These are phyloP conservation scores for Acheta domesticus DNA, from an alignment of 2,888 invertebrate species.

Conservation along the genomic window DNA sequence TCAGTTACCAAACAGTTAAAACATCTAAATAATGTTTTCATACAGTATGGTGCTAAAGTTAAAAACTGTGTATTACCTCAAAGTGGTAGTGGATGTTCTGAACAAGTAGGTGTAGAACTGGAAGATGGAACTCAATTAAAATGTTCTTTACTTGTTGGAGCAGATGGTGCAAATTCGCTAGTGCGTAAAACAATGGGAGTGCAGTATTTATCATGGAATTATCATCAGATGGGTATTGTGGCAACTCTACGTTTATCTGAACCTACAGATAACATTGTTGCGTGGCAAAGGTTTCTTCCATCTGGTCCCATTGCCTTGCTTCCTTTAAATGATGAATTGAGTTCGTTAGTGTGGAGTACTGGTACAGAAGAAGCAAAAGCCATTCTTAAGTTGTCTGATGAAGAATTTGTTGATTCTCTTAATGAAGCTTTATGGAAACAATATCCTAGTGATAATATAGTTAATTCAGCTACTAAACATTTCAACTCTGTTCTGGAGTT, in stretches of 20 bases:
- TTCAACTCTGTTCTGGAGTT: constrained; percentile 55
- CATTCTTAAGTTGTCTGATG: constrained; percentile 64
- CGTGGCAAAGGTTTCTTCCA: constrained; percentile 95
- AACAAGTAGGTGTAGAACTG: constrained; percentile 52
- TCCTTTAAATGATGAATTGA: constrained; percentile 68
- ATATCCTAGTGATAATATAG: constrained; percentile 53
- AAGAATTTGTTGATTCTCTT: constrained; percentile 81
- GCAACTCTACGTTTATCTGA: constrained; percentile 81
- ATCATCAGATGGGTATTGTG: constrained; percentile 88
- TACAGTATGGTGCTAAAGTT: constrained; percentile 68
- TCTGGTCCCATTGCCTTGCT: constrained; percentile 89
- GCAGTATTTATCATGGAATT: constrained; percentile 76
- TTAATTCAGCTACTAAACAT: constrained; percentile 47
- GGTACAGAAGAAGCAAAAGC: constrained; percentile 69
- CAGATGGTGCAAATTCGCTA: constrained; percentile 88
- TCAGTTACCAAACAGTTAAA: constrained; percentile 65
- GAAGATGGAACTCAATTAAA: constrained; percentile 57
- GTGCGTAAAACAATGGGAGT: constrained; percentile 80
- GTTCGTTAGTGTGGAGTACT: constrained; percentile 95
- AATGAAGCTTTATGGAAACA: constrained; percentile 79
- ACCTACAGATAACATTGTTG: constrained; percentile 75
- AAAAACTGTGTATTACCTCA: constrained; percentile 58
- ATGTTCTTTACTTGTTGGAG: constrained; percentile 56
- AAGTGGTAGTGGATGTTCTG: constrained; percentile 44
- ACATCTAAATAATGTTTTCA: constrained; percentile 56